phyloP scores from a whole-genome alignment of 37 sponge, comb jelly and placozoan species.

The Spongilla lacustris region DNA sequence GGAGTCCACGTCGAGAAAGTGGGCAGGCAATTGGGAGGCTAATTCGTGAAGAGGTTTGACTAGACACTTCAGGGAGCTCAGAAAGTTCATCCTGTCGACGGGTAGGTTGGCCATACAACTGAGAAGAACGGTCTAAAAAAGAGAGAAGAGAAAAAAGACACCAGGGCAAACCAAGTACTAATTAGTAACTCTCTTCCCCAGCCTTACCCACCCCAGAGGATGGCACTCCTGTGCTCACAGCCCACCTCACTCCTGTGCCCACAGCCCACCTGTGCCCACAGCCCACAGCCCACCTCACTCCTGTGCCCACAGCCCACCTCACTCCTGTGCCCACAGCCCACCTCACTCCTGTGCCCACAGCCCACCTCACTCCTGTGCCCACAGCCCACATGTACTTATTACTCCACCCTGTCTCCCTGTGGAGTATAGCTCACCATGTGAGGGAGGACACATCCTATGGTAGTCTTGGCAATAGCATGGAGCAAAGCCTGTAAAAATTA shows the following conservation, averaged over 20 bases:
- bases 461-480: not conserved
- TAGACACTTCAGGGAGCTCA: constrained; percentile 32
- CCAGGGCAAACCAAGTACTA: not conserved
- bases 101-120: not conserved
- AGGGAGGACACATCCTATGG: constrained; percentile 14
- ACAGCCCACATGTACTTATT: not conserved
- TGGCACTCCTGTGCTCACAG: too few relatives aligned
- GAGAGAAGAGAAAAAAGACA: not conserved
- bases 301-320: not conserved
- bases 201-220: not conserved
- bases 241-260: too few relatives aligned
- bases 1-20: constrained; percentile 8
- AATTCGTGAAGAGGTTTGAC: constrained; percentile 3
- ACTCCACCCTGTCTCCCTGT: too few relatives aligned
- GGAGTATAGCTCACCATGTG: constrained; percentile 12
- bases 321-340: not conserved
- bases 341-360: not conserved
- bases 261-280: not conserved
- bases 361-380: not conserved
- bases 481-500: not conserved
- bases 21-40: not conserved
- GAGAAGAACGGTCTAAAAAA: constrained; percentile 11
- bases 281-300: not conserved
- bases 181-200: not conserved
- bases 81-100: constrained; percentile 19